These are phyloP conservation scores for Drosophila subpulchrella DNA, from an alignment of 1,140 invertebrate genomes.

Conservation along the genomic window DNA sequence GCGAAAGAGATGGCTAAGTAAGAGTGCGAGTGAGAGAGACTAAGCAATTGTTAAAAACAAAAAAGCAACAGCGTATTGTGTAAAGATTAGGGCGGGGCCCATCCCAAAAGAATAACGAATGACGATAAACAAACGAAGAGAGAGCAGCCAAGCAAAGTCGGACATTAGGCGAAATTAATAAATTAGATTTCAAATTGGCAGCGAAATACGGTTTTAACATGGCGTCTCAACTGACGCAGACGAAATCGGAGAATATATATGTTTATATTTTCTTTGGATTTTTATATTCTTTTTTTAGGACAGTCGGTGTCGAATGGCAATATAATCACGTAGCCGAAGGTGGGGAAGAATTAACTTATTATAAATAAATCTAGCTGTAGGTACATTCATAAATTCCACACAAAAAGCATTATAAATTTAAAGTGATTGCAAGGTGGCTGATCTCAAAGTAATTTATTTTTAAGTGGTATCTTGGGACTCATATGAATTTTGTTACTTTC, in stretches of 20 bases:
- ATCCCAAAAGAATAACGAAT: slow-evolving; percentile 42
- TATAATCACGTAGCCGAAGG: slow-evolving; percentile 73
- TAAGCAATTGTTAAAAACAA: slow-evolving; percentile 58
- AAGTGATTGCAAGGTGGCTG: slow-evolving; percentile 6
- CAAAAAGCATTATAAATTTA: slow-evolving; percentile 23
- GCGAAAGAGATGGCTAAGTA: slow-evolving; percentile 23
- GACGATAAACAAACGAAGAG: slow-evolving; percentile 24
- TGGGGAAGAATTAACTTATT: slow-evolving; percentile 33
- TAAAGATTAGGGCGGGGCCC: slow-evolving; percentile 64
- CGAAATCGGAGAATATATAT: slow-evolving; percentile 8
- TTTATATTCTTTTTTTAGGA: slow-evolving; percentile 30
- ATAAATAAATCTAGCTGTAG: slow-evolving; percentile 21
- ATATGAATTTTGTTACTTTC: no score
- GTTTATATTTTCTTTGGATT: slow-evolving; percentile 4
- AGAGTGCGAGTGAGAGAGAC: slow-evolving; percentile 24
- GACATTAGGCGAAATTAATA: slow-evolving; percentile 74
- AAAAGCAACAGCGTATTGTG: slow-evolving; percentile 35
- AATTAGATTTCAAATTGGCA: slow-evolving; percentile 60
- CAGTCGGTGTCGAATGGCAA: slow-evolving; percentile 56
- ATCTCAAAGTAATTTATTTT: not conserved
- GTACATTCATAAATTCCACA: slow-evolving; percentile 15
- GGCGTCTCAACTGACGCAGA: slow-evolving; percentile 24
- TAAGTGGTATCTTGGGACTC: not conserved
- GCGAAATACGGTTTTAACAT: slow-evolving; percentile 32
- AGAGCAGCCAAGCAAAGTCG: slow-evolving; percentile 46